Evolutionary conservation across 1,140 invertebrate species (phyloP).

Genomic region (Lasaia peninsularis): DNA sequence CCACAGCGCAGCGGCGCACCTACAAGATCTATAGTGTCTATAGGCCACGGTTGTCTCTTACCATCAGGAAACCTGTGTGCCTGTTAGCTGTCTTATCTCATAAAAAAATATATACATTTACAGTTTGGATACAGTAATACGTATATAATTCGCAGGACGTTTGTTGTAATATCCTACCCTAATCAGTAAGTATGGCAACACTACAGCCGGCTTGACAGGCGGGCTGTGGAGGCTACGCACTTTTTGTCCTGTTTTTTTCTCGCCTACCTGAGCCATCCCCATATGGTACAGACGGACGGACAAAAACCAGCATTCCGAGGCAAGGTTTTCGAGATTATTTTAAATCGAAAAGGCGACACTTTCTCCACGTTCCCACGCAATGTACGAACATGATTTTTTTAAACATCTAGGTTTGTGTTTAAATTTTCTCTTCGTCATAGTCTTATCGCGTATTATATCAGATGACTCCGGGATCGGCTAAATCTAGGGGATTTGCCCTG

Average conservation of each 20-base stretch:
- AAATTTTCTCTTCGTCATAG: no score
- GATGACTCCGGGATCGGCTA: no score
- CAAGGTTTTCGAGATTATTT: slow-evolving; percentile 8
- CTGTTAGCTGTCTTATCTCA: no score
- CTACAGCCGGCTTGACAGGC: background rate
- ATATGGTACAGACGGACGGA: slow-evolving; percentile 29
- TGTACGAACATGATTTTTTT: background rate
- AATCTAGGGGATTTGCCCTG: no score
- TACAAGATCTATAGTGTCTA: no score
- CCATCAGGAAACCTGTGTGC: no score
- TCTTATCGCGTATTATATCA: no score
- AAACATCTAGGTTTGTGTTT: no score
- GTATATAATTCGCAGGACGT: background rate
- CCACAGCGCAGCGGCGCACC: no score
- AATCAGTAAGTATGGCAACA: background rate
- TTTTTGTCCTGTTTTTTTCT: slow-evolving; percentile 35
- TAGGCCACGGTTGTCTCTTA: no score
- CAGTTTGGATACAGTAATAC: no score
- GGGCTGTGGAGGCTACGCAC: slow-evolving; percentile 25
- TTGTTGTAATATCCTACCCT: background rate
- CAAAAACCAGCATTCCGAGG: slow-evolving; percentile 6
- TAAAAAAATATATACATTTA: no score
- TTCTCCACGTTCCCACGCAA: slow-evolving; percentile 3
- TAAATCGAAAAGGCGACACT: background rate
- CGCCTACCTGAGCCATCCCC: slow-evolving; percentile 35